These are phyloP conservation scores for Eumerus sabulonum DNA, from an alignment of 2,888 invertebrate genomes.

Conservation along the genomic window DNA sequence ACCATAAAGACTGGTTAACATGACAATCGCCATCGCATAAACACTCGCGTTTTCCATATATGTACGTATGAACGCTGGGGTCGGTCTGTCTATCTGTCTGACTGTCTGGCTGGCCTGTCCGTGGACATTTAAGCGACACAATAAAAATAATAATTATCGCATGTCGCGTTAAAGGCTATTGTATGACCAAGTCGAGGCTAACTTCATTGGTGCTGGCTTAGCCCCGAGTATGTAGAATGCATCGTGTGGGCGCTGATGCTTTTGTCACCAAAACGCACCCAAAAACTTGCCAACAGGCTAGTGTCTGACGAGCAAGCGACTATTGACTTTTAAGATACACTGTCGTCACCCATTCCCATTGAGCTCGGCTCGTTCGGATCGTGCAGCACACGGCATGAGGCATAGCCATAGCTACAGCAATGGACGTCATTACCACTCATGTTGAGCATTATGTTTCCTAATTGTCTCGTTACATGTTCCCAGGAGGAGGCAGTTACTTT, in stretches of 20 bases:
- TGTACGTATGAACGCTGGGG: background rate
- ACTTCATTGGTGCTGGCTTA: conserved; percentile 7
- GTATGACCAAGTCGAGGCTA: conserved; percentile 31
- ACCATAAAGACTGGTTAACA: conserved; percentile 68
- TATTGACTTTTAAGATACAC: conserved; percentile 47
- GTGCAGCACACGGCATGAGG: too few relatives aligned
- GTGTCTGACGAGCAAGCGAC: conserved; percentile 49
- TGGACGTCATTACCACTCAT: conserved; percentile 65
- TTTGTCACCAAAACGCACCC: conserved; percentile 41
- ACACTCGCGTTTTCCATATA: conserved; percentile 33
- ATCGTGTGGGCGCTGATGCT: conserved; percentile 55
- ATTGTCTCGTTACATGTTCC: conserved; percentile 66
- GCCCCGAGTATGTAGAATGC: conserved; percentile 7
- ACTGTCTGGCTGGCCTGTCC: conserved; percentile 25
- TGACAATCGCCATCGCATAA: conserved; percentile 63
- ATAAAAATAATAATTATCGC: conserved; percentile 69
- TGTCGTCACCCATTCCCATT: conserved; percentile 53
- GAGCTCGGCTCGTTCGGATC: background rate
- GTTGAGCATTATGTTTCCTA: conserved; percentile 66
- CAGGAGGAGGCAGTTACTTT: conserved; percentile 46
- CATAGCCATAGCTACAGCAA: conserved; percentile 28
- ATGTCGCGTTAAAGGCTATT: conserved; percentile 63
- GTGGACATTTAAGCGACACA: conserved; percentile 63
- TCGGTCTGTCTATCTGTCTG: conserved; percentile 12
- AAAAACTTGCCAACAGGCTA: background rate